phyloP scores from a whole-genome alignment of 2,113 vertebrate genomes.

The Grammomys surdaster region DNA sequence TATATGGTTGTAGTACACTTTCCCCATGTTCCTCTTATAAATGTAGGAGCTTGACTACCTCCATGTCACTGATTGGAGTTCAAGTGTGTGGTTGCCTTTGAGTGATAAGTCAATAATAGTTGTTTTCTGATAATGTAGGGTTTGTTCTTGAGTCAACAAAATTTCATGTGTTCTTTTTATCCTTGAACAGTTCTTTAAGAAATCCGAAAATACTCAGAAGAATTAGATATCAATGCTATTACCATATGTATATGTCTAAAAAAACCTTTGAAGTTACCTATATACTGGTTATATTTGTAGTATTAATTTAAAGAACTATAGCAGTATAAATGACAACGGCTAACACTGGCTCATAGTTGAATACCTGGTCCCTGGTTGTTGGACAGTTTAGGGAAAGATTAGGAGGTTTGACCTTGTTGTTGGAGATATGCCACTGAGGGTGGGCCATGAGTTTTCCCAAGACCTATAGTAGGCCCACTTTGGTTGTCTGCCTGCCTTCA shows the following conservation, averaged over 20 bases:
- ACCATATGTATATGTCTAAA: not conserved
- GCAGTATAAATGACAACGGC: not conserved
- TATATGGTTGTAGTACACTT: not conserved
- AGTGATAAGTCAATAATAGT: not conserved
- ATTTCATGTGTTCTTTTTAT: not conserved
- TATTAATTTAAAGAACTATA: not conserved
- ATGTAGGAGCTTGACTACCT: not conserved
- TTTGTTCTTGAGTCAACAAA: not conserved
- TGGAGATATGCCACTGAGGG: not conserved
- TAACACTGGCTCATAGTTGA: not conserved
- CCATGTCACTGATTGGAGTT: not conserved
- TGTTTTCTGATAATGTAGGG: constrained; percentile 24
- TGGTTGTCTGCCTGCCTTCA: not conserved
- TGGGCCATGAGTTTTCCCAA: not conserved
- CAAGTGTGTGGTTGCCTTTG: not conserved
- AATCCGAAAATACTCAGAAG: not conserved
- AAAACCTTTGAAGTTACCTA: constrained; percentile 25
- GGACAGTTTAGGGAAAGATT: not conserved
- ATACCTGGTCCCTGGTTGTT: too few relatives aligned
- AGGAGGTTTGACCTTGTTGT: not conserved
- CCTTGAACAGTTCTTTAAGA: constrained; percentile 33
- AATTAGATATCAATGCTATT: not conserved
- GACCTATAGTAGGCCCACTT: not conserved
- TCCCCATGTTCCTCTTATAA: not conserved
- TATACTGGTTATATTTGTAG: not conserved